Evolutionary conservation across 2,888 invertebrate species (phyloP).

Genomic region (Cephus nigrinus): DNA sequence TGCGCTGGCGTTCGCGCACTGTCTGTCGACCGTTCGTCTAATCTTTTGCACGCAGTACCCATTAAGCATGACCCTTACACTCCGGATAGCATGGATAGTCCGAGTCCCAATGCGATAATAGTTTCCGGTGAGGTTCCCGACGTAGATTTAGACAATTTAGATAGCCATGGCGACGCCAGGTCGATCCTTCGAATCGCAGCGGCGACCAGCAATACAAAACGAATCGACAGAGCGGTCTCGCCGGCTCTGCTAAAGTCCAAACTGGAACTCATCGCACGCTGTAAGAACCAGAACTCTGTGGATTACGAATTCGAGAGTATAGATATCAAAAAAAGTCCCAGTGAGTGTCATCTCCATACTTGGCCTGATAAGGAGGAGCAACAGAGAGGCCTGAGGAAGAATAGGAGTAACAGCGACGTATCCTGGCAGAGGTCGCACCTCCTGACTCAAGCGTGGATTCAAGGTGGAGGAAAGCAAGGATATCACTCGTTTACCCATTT

Average conservation of each 20-base stretch:
- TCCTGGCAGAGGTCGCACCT: slow-evolving; percentile 56
- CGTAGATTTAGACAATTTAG: slow-evolving; percentile 38
- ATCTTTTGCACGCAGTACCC: slow-evolving; percentile 69
- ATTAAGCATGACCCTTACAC: slow-evolving; percentile 79
- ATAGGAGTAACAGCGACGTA: slow-evolving; percentile 57
- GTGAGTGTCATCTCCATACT: slow-evolving; percentile 40
- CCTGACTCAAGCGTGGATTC: slow-evolving; percentile 52
- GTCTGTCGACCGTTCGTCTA: slow-evolving; percentile 67
- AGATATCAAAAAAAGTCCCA: slow-evolving; percentile 37
- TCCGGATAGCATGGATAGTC: slow-evolving; percentile 84
- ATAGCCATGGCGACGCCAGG: slow-evolving; percentile 21
- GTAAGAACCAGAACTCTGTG: slow-evolving; percentile 23
- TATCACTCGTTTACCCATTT: slow-evolving; percentile 45
- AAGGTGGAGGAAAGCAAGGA: slow-evolving; percentile 46
- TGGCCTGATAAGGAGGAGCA: slow-evolving; percentile 37
- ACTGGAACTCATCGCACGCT: slow-evolving; percentile 52
- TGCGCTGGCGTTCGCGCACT: slow-evolving; percentile 64
- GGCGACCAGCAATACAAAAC: slow-evolving; percentile 21
- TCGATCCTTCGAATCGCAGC: slow-evolving; percentile 19
- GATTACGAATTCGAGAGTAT: slow-evolving; percentile 9
- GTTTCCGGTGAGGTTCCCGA: slow-evolving; percentile 41
- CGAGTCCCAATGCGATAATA: slow-evolving; percentile 70
- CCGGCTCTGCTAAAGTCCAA: slow-evolving; percentile 58
- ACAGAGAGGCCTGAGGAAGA: slow-evolving; percentile 40
- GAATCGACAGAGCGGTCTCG: slow-evolving; percentile 54